A percentile compares a stretch with the other conserved stretches of the same genome.
Evolutionary conservation across 2,797 vertebrate species (phyloP).

Genomic region (Rhinoraja longicauda): DNA sequence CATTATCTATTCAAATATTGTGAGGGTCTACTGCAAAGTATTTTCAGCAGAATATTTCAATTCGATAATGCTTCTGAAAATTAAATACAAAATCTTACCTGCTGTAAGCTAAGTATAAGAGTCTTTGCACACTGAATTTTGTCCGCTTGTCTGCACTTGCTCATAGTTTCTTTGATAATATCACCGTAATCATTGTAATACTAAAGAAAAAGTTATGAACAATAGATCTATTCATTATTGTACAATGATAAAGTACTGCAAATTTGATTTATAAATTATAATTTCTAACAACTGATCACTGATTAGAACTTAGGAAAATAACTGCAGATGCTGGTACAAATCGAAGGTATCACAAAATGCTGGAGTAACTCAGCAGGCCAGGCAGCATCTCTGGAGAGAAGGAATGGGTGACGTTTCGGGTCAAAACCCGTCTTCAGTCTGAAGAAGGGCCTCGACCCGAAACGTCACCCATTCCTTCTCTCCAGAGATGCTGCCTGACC

Average conservation of each 20-base stretch:
- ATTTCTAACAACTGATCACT: neutral
- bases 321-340: too few species aligned
- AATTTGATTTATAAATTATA: neutral
- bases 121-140: constrained; percentile 99
- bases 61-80: neutral
- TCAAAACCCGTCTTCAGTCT: too few species aligned
- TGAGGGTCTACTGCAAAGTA: too few species aligned
- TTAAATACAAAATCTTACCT: constrained; percentile 65
- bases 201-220: constrained; percentile 52
- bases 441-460: too few species aligned
- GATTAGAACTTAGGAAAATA: too few species aligned
- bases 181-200: constrained; percentile 99
- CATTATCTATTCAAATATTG: neutral
- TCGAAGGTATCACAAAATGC: too few species aligned
- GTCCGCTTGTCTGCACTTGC: constrained; percentile 96
- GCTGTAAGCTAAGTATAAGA: constrained; percentile 94
- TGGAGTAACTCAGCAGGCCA: too few species aligned
- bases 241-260: neutral
- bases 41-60: neutral
- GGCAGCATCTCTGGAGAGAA: too few species aligned
- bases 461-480: too few species aligned
- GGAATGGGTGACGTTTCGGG: too few species aligned
- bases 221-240: neutral
- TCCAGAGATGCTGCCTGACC: too few species aligned
- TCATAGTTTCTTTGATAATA: constrained; percentile 99